Conservation (phyloP, 2,113 vertebrate genomes). For the Crotalus viridis region DNA sequence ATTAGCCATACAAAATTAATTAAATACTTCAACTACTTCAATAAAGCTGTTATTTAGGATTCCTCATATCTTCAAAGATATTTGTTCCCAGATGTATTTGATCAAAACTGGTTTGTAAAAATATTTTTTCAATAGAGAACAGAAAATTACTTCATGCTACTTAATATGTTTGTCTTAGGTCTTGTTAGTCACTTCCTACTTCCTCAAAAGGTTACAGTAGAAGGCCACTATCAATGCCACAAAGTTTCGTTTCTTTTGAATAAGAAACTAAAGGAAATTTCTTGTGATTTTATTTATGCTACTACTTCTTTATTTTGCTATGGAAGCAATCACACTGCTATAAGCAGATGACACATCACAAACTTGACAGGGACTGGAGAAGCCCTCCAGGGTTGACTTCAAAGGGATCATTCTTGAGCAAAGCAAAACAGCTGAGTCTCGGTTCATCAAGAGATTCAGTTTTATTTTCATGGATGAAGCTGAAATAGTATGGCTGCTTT, state of each 20-base stretch:
- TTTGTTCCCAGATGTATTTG: background rate
- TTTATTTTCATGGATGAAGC: background rate
- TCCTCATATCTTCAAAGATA: background rate
- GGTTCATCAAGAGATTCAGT: background rate
- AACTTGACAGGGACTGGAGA: background rate
- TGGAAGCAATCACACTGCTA: background rate
- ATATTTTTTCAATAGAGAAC: background rate
- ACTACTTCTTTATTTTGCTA: background rate
- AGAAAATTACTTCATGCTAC: background rate
- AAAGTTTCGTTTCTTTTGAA: background rate
- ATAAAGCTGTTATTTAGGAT: background rate
- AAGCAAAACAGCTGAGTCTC: background rate
- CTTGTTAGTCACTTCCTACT: background rate
- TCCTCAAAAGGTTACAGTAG: background rate
- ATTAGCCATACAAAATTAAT: background rate
- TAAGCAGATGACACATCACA: background rate
- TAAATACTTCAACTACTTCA: background rate
- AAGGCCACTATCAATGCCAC: background rate
- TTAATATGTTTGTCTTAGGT: background rate
- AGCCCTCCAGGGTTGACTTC: background rate
- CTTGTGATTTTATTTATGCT: background rate
- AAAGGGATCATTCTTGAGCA: background rate
- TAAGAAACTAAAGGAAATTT: background rate
- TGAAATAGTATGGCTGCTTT: background rate
- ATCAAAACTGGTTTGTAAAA: constrained; percentile 8